phyloP scores from a whole-genome alignment of 1,140 invertebrate genomes.

The Scaptomyza pallida region DNA sequence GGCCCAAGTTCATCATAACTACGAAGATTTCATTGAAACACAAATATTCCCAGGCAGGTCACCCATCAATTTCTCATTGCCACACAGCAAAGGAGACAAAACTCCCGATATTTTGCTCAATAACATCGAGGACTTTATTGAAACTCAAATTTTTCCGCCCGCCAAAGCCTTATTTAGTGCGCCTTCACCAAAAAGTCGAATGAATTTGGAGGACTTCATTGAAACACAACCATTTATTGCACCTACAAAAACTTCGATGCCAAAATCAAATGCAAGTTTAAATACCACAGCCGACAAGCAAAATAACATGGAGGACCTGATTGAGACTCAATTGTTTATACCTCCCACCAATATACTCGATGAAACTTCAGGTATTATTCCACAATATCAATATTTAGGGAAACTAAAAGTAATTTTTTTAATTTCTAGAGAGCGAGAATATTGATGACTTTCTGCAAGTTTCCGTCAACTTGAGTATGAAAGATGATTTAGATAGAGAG shows the following conservation, averaged over 20 bases:
- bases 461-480: slow-evolving; percentile 10
- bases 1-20: slow-evolving; percentile 5
- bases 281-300: neutral
- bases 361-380: slow-evolving; percentile 2
- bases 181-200: neutral
- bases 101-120: neutral
- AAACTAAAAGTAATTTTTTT: neutral
- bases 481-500: slow-evolving; percentile 44
- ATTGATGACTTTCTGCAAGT: neutral
- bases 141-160: slow-evolving; percentile 1
- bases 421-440: neutral
- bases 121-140: slow-evolving; percentile 22
- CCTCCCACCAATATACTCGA: neutral
- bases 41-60: slow-evolving; percentile 27
- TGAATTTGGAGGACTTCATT: slow-evolving; percentile 24
- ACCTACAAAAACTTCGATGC: neutral
- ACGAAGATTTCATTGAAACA: slow-evolving; percentile 49
- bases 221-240: slow-evolving; percentile 13
- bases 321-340: slow-evolving; percentile 28
- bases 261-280: neutral
- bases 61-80: neutral
- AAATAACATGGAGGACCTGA: slow-evolving; percentile 15
- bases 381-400: neutral
- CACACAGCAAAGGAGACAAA: neutral
- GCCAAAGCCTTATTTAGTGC: too few species aligned